Percentiles rank a stretch among this genome's conserved stretches.
Evolutionary conservation across 1,140 invertebrate species (phyloP).

Genomic region (Coptotermes formosanus): DNA sequence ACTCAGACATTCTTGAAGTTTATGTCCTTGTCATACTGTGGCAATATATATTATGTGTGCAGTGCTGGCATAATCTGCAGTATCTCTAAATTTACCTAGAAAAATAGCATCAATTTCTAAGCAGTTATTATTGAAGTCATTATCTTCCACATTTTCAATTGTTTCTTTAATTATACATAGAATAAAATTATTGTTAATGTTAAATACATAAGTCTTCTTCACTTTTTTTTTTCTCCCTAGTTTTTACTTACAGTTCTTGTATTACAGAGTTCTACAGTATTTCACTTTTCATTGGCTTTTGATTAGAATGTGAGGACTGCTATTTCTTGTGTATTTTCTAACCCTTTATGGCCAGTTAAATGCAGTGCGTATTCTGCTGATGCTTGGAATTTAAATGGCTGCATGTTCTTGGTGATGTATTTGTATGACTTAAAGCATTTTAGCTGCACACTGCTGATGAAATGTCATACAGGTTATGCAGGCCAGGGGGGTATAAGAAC

Average conservation of each 20-base stretch:
- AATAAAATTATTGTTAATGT: background rate
- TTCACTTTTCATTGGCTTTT: background rate
- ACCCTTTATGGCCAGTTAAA: background rate
- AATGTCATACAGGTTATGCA: too few relatives aligned
- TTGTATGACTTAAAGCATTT: too few relatives aligned
- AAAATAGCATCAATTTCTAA: slow-evolving; percentile 2
- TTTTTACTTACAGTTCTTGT: background rate
- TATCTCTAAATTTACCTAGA: background rate
- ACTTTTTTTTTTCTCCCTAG: background rate
- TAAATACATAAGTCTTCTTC: background rate
- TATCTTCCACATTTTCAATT: background rate
- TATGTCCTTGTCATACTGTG: background rate
- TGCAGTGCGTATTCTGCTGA: too few relatives aligned
- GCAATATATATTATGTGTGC: background rate
- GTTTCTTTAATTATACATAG: background rate
- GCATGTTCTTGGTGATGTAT: too few relatives aligned
- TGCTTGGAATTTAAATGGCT: too few relatives aligned
- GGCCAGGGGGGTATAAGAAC: too few relatives aligned
- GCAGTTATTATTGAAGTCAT: background rate
- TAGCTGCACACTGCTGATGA: too few relatives aligned
- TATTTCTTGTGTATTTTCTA: background rate
- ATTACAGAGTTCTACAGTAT: background rate
- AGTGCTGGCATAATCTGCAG: background rate
- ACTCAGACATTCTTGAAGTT: background rate
- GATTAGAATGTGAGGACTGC: background rate